These are phyloP conservation scores for Diplosoma virens DNA, from an alignment of 23 tunicate species.

Conservation along the genomic window DNA sequence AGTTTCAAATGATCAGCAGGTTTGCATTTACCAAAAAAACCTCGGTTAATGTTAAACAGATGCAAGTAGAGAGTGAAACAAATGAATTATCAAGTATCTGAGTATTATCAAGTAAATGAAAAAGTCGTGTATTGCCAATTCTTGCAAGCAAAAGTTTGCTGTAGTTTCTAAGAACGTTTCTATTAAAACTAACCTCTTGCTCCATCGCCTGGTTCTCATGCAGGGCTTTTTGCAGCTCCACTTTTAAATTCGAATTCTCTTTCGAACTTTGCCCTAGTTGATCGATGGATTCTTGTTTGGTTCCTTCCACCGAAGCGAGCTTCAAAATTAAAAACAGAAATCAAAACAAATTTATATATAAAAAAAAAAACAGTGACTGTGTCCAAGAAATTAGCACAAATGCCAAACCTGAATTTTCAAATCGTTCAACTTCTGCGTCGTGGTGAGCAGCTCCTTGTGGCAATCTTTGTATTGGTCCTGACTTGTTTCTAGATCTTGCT, in stretches of 20 bases:
- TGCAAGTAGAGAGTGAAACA: too few species aligned
- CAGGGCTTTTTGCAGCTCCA: conserved; percentile 82
- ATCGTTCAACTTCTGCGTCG: conserved; percentile 64
- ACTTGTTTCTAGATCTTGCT: conserved; percentile 69
- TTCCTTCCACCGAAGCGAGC: conserved; percentile 72
- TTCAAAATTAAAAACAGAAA: too few species aligned
- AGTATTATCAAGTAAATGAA: too few species aligned
- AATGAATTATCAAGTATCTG: too few species aligned
- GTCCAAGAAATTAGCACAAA: not conserved
- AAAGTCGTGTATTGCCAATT: too few species aligned
- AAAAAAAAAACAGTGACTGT: not conserved
- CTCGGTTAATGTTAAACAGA: too few species aligned
- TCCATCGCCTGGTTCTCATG: conserved; percentile 81
- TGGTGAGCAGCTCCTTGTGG: conserved; percentile 56
- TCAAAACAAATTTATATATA: not conserved
- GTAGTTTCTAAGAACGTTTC: too few species aligned
- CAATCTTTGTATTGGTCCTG: conserved; percentile 80
- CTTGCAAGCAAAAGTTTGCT: too few species aligned
- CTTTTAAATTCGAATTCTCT: conserved; percentile 71
- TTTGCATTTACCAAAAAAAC: too few species aligned
- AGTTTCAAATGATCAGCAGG: too few species aligned
- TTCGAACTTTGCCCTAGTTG: conserved; percentile 80
- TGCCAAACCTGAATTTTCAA: conserved; percentile 48
- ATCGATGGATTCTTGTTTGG: conserved; percentile 75
- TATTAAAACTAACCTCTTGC: too few species aligned